phyloP scores from a whole-genome alignment of 1,140 invertebrate species.

The Eulimnadia texana region DNA sequence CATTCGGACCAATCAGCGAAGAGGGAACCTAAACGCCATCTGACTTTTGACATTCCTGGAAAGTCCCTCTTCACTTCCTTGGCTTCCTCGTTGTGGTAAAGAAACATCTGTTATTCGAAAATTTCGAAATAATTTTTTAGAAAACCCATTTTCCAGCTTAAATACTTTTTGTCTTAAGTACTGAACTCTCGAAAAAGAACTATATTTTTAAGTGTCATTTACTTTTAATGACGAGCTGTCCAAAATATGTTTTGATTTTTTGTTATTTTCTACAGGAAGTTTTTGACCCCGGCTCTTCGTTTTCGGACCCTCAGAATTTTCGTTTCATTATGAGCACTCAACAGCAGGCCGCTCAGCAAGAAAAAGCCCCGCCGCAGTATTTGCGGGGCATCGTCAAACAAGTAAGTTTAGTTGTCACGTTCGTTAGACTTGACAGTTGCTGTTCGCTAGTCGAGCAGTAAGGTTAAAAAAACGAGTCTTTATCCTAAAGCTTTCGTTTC shows the following conservation, averaged over 20 bases:
- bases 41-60: background rate
- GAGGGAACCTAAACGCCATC: background rate
- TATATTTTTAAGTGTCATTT: too few species aligned
- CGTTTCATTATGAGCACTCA: conserved; percentile 11
- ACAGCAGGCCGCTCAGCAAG: conserved; percentile 11
- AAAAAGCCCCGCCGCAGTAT: conserved; percentile 13
- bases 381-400: conserved; percentile 38
- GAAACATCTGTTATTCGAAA: background rate
- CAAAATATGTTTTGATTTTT: background rate
- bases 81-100: background rate
- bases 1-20: background rate
- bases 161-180: too few species aligned
- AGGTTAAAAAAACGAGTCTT: too few species aligned
- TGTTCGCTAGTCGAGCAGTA: too few species aligned
- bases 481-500: too few species aligned
- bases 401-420: conserved; percentile 33
- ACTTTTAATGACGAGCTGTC: too few species aligned
- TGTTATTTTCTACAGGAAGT: background rate
- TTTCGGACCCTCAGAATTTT: background rate
- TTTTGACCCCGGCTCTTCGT: background rate
- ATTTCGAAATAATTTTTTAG: background rate
- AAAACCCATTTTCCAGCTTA: too few species aligned
- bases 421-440: too few species aligned
- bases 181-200: too few species aligned
- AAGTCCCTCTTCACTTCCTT: background rate